Evolutionary conservation across 2,797 vertebrate genomes (phyloP).

Genomic region (Myotis findleyi): DNA sequence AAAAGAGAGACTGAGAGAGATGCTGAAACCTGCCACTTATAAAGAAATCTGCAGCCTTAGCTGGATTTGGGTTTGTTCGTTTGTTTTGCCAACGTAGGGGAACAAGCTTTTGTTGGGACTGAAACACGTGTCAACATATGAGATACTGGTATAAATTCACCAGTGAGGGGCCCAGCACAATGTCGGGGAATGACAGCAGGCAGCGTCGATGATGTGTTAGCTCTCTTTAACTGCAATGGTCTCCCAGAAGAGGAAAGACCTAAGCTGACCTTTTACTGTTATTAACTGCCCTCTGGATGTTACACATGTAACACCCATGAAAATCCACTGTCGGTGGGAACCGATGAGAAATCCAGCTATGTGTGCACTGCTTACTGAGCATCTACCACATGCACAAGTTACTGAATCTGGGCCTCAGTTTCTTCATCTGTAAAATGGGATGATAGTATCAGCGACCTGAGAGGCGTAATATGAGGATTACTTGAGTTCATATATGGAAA

Average conservation of each 20-base stretch:
- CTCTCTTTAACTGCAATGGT: neutral
- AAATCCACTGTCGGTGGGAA: neutral
- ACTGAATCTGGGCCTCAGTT: neutral
- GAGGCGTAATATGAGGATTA: neutral
- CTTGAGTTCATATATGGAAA: neutral
- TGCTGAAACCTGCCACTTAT: neutral
- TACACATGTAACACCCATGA: neutral
- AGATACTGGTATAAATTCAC: neutral
- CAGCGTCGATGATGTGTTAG: rapidly evolving
- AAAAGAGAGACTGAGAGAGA: neutral
- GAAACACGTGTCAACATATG: neutral
- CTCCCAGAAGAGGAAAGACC: neutral
- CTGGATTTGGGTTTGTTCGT: neutral
- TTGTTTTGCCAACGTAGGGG: neutral
- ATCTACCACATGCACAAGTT: neutral
- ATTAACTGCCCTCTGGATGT: neutral
- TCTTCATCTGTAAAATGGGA: neutral
- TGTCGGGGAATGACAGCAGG: neutral
- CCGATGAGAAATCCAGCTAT: neutral
- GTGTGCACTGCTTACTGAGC: neutral
- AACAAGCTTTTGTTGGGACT: neutral
- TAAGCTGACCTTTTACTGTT: neutral
- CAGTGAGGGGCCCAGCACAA: neutral
- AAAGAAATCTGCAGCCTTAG: no score
- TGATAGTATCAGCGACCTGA: neutral